Conservation (phyloP, 2,888 invertebrate genomes). For the Sipha maydis region DNA sequence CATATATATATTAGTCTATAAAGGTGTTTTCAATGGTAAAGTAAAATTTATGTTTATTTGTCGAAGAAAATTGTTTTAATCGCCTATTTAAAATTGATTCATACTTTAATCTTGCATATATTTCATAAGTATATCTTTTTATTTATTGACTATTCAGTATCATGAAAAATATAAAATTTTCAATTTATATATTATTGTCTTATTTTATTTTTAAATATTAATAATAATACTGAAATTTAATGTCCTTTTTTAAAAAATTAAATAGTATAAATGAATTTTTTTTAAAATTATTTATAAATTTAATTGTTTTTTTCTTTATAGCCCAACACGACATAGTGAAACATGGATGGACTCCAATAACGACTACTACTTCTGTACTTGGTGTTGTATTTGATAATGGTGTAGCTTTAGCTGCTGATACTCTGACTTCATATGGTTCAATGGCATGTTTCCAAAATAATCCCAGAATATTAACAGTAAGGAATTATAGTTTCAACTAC, state of each 20-base stretch:
- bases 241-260: background rate
- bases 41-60: too few relatives aligned
- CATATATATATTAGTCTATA: too few relatives aligned
- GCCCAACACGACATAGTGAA: conserved; percentile 51
- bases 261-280: background rate
- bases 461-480: conserved; percentile 78
- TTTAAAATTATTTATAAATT: background rate
- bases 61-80: too few relatives aligned
- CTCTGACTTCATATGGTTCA: conserved; percentile 92
- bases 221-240: background rate
- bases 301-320: background rate
- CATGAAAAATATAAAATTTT: too few relatives aligned
- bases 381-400: conserved; percentile 89
- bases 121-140: too few relatives aligned
- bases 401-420: conserved; percentile 91
- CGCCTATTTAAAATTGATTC: too few relatives aligned
- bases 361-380: conserved; percentile 92
- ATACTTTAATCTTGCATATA: too few relatives aligned
- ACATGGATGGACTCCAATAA: conserved; percentile 73
- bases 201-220: background rate
- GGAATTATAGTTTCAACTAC: background rate
- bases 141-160: too few relatives aligned
- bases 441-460: conserved; percentile 88
- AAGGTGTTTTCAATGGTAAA: too few relatives aligned
- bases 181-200: background rate